These are phyloP conservation scores for Prunella himalayana DNA, from an alignment of 2,113 vertebrate genomes.

Conservation along the genomic window DNA sequence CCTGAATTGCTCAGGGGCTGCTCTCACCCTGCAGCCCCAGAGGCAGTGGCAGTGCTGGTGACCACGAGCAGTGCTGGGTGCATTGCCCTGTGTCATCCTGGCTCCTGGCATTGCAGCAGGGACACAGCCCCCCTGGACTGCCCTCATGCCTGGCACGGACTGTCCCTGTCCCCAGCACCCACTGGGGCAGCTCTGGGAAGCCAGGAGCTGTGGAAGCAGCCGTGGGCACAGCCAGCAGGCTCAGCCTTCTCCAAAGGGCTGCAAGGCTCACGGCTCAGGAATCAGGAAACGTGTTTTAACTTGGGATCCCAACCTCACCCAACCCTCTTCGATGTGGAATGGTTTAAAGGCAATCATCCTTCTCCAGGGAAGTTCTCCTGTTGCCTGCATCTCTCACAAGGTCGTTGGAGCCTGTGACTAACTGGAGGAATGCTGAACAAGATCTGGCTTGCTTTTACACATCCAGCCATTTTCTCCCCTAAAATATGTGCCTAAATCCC, in stretches of 20 bases:
- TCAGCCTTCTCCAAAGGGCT: background rate
- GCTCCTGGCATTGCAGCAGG: background rate
- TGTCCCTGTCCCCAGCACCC: background rate
- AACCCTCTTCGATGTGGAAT: background rate
- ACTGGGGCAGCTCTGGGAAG: background rate
- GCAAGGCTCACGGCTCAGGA: slow-evolving; percentile 28
- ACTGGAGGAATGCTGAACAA: slow-evolving; percentile 73
- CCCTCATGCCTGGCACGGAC: background rate
- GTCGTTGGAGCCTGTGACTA: slow-evolving; percentile 71
- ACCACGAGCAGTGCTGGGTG: rapidly evolving
- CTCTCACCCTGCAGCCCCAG: background rate
- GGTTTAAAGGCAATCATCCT: slow-evolving; percentile 44
- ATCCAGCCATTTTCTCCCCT: slow-evolving; percentile 50
- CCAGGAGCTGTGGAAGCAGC: background rate
- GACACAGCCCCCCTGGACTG: background rate
- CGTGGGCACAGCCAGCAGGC: background rate
- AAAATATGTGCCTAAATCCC: slow-evolving; percentile 41
- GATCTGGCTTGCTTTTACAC: slow-evolving; percentile 48
- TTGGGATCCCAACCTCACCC: slow-evolving; percentile 67
- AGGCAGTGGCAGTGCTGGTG: background rate
- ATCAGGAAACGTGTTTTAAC: slow-evolving; percentile 66
- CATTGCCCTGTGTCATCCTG: rapidly evolving
- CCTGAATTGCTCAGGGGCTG: rapidly evolving
- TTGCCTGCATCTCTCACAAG: slow-evolving; percentile 57
- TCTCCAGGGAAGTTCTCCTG: slow-evolving; percentile 54